phyloP scores from a whole-genome alignment of 2,888 invertebrate genomes.

The Drosophila incognita region DNA sequence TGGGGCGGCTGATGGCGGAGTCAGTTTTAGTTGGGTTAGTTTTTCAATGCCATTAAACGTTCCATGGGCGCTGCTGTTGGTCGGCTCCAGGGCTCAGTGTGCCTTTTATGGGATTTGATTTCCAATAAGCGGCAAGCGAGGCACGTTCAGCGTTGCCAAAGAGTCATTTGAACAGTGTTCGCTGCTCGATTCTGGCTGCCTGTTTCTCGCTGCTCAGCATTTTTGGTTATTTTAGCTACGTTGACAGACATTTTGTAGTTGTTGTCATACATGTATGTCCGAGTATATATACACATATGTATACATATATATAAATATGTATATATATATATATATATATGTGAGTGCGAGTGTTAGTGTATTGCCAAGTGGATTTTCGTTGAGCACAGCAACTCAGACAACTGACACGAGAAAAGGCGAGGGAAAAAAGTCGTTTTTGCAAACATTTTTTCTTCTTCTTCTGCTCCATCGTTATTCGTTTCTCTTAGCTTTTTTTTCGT shows the following conservation, averaged over 20 bases:
- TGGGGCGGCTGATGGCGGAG: constrained; percentile 1
- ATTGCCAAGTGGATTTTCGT: constrained; percentile 63
- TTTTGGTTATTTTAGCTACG: constrained; percentile 52
- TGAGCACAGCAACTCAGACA: constrained; percentile 66
- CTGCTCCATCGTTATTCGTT: constrained; percentile 28
- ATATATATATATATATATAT: background rate
- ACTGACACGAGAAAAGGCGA: constrained; percentile 60
- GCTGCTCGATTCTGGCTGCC: constrained; percentile 11
- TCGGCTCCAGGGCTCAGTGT: constrained; percentile 68
- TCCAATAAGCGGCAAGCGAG: constrained; percentile 80
- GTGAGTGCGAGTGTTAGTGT: constrained; percentile 22
- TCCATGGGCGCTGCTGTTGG: constrained; percentile 26
- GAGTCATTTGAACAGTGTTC: constrained; percentile 46
- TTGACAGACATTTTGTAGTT: constrained; percentile 69
- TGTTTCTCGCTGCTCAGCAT: constrained; percentile 29
- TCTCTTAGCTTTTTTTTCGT: constrained; percentile 11
- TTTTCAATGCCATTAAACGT: constrained; percentile 61
- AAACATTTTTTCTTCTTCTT: constrained; percentile 51
- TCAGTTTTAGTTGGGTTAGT: constrained; percentile 50
- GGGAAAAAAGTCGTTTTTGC: constrained; percentile 51
- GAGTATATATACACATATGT: background rate
- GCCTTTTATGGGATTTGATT: constrained; percentile 81
- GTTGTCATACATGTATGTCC: constrained; percentile 6
- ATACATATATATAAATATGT: background rate
- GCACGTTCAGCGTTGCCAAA: constrained; percentile 63